These are phyloP conservation scores for Furnarius figulus DNA, from an alignment of 2,113 vertebrate genomes.

Conservation along the genomic window DNA sequence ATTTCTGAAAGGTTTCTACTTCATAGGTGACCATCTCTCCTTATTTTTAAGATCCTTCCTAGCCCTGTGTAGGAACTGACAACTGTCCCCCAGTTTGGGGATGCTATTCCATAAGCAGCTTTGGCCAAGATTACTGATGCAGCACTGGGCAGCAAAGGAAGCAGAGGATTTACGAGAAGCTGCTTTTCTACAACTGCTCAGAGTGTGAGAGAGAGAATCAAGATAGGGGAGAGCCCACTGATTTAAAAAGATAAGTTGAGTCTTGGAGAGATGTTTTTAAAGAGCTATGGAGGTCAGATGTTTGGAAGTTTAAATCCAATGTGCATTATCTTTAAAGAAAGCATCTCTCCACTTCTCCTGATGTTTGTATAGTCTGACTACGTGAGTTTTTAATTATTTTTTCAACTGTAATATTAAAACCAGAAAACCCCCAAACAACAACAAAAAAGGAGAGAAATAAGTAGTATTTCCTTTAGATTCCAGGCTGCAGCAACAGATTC, in stretches of 20 bases:
- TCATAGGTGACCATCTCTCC: background rate
- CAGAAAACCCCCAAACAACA: no score
- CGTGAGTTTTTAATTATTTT: background rate
- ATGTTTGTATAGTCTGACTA: background rate
- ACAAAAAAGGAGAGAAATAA: background rate
- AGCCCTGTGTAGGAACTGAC: background rate
- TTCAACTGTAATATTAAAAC: background rate
- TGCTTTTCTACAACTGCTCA: background rate
- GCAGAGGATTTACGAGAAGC: background rate
- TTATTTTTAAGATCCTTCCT: background rate
- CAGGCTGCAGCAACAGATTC: background rate
- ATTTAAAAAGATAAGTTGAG: background rate
- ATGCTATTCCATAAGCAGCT: background rate
- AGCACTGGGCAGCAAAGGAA: background rate
- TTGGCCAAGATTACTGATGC: constrained; percentile 1
- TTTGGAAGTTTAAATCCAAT: background rate
- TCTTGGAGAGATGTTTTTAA: background rate
- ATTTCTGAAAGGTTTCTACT: background rate
- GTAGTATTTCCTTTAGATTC: background rate
- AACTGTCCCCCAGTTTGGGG: background rate
- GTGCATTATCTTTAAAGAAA: background rate
- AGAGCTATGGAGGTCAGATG: background rate
- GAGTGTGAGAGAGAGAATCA: background rate
- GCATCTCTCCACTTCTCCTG: background rate
- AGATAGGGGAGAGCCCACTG: background rate